Evolutionary conservation across 1,140 invertebrate genomes (phyloP).

Genomic region (Theocolax elegans): DNA sequence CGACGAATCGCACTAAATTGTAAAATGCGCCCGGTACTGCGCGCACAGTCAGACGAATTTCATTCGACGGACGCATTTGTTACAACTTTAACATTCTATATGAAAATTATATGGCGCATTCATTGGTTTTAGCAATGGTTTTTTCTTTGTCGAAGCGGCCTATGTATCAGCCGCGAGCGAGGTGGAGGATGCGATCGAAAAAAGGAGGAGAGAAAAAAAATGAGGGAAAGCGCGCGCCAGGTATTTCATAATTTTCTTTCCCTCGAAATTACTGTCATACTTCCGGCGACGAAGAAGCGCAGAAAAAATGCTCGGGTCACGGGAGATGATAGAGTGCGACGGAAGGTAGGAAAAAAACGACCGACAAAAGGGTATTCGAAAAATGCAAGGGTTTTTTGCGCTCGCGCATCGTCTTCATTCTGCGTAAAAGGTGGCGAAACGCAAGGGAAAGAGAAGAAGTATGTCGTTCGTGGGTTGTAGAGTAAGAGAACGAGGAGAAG

Average conservation of each 20-base stretch:
- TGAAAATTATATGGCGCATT: neutral
- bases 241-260: conserved; percentile 28
- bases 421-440: conserved; percentile 3
- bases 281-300: neutral
- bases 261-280: conserved; percentile 5
- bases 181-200: neutral
- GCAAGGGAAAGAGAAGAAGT: neutral
- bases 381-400: conserved; percentile 24
- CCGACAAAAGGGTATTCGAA: conserved; percentile 12
- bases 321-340: too few relatives aligned
- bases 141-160: neutral
- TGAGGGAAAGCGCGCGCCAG: neutral
- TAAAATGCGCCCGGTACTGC: neutral
- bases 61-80: too few relatives aligned
- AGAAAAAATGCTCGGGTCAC: neutral
- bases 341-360: neutral
- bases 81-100: neutral
- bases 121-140: neutral
- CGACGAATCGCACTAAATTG: conserved; percentile 8
- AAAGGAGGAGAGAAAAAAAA: neutral
- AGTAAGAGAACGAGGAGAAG: too few relatives aligned
- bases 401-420: conserved; percentile 23
- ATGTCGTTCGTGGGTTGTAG: neutral
- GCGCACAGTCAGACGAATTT: too few relatives aligned
- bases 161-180: neutral